A percentile compares a stretch with the other conserved stretches of the same genome.
Evolutionary conservation across 2,113 vertebrate genomes (phyloP).

Genomic region (Semnornis frantzii): DNA sequence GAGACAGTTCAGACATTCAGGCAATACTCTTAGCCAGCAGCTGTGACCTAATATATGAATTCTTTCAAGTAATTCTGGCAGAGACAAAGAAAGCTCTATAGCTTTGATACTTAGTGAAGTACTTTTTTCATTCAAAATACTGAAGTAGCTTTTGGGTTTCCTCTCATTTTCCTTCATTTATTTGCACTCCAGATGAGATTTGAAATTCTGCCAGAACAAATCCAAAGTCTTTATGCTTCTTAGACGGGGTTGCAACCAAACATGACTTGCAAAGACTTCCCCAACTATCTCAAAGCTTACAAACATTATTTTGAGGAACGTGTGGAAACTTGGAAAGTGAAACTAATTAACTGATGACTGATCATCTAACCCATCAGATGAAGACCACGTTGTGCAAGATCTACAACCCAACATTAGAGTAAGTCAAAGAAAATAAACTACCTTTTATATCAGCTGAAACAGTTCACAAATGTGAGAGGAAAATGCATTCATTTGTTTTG

Average conservation of each 20-base stretch:
- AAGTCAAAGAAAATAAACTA: not conserved
- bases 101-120: not conserved
- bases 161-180: not conserved
- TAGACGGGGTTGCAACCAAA: not conserved
- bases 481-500: not conserved
- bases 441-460: not conserved
- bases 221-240: not conserved
- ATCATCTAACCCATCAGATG: no score
- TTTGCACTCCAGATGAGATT: not conserved
- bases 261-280: not conserved
- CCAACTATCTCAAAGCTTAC: not conserved
- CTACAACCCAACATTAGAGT: no score
- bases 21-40: not conserved
- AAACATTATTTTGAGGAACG: no score
- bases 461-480: not conserved
- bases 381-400: no score
- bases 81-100: not conserved
- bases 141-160: not conserved
- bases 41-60: not conserved
- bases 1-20: not conserved
- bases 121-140: not conserved
- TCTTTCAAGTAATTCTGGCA: not conserved
- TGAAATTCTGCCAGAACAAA: not conserved
- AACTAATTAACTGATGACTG: no score
- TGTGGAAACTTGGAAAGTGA: no score